These are phyloP conservation scores for Leptopilina drosophilae DNA, from an alignment of 2,888 invertebrate species.

Conservation along the genomic window DNA sequence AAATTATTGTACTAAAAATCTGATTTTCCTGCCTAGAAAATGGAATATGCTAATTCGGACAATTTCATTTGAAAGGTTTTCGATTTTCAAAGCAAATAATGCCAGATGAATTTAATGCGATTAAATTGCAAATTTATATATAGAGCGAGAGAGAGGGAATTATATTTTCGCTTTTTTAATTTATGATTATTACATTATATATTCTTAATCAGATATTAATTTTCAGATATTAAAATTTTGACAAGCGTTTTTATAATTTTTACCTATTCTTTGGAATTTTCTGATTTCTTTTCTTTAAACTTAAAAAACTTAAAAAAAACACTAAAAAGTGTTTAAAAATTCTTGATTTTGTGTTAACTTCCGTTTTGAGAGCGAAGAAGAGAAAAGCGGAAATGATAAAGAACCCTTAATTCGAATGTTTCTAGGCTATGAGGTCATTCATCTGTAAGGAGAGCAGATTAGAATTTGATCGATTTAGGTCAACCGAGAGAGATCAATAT, in stretches of 20 bases:
- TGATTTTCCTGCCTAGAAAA: background rate
- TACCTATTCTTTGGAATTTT: background rate
- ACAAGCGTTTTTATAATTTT: background rate
- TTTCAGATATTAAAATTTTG: background rate
- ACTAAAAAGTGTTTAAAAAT: too few species aligned
- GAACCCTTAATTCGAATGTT: slow-evolving; percentile 50
- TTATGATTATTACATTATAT: background rate
- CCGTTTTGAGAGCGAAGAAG: slow-evolving; percentile 1
- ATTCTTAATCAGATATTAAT: background rate
- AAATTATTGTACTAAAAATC: slow-evolving; percentile 31
- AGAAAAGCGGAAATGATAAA: slow-evolving; percentile 47
- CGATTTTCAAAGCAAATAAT: background rate
- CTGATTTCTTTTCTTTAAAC: background rate
- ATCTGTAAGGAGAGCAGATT: slow-evolving; percentile 64
- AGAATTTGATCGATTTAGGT: slow-evolving; percentile 63
- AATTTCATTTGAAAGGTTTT: background rate
- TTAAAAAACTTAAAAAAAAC: too few species aligned
- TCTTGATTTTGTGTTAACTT: background rate
- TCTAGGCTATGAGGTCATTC: slow-evolving; percentile 56
- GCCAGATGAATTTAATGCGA: background rate
- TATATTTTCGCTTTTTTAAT: background rate
- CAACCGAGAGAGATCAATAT: slow-evolving; percentile 57
- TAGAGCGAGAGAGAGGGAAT: background rate
- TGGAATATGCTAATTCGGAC: background rate
- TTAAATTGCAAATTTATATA: background rate